These are phyloP conservation scores for Quadroppia sp. DNA, from an alignment of 2,888 invertebrate genomes.

Conservation along the genomic window DNA sequence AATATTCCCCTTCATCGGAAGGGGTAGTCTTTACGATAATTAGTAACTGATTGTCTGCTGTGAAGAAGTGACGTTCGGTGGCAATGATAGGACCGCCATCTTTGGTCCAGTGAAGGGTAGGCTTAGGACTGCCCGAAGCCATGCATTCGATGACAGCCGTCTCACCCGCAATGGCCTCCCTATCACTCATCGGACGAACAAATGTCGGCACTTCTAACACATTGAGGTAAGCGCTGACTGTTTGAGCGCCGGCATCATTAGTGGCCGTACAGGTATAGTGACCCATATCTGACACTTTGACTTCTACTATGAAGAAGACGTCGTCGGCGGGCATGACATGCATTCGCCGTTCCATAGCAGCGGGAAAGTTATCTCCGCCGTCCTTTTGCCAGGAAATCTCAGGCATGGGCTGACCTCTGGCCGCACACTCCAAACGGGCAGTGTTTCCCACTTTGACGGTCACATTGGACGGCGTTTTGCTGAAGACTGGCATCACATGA, in stretches of 20 bases:
- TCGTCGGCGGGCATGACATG: conserved; percentile 87
- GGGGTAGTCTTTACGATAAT: conserved; percentile 75
- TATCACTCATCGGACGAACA: conserved; percentile 76
- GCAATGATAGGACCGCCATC: conserved; percentile 68
- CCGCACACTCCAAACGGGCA: conserved; percentile 84
- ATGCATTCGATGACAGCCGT: conserved; percentile 82
- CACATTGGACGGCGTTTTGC: conserved; percentile 75
- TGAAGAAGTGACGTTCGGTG: conserved; percentile 78
- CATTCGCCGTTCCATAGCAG: conserved; percentile 86
- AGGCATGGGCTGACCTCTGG: conserved; percentile 79
- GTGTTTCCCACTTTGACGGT: conserved; percentile 78
- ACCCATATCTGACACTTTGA: conserved; percentile 81
- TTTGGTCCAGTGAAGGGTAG: conserved; percentile 76
- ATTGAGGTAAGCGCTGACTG: conserved; percentile 77
- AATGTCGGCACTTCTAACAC: conserved; percentile 83
- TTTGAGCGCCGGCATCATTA: conserved; percentile 79
- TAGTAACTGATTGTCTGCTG: conserved; percentile 78
- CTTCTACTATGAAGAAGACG: conserved; percentile 85
- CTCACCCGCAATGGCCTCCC: conserved; percentile 73
- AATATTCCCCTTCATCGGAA: conserved; percentile 77
- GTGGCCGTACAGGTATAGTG: conserved; percentile 88
- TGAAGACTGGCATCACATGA: conserved; percentile 78
- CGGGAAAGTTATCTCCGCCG: conserved; percentile 86
- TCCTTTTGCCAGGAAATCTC: conserved; percentile 87
- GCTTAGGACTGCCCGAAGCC: conserved; percentile 78